Percentiles rank a stretch among this genome's conserved stretches.
Evolutionary conservation across 2,888 invertebrate genomes (phyloP).

Genomic region (Cepaea hortensis): DNA sequence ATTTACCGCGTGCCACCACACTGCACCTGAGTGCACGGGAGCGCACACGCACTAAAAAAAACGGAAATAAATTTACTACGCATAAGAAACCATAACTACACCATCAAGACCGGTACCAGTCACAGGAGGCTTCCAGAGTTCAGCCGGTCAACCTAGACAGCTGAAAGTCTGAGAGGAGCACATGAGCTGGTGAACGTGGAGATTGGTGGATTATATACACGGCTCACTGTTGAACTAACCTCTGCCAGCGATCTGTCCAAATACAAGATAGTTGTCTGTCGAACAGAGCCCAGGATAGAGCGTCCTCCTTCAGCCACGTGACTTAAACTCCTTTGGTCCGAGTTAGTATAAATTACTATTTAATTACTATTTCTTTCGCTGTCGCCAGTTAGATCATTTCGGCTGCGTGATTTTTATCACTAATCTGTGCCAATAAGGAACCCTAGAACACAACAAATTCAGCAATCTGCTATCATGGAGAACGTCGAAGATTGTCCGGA

Average conservation of each 20-base stretch:
- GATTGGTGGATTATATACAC: neutral
- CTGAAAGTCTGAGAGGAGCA: neutral
- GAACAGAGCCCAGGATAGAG: too few species aligned
- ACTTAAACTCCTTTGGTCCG: too few species aligned
- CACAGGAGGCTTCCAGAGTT: neutral
- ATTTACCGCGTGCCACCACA: too few species aligned
- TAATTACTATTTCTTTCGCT: too few species aligned
- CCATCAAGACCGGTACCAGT: neutral
- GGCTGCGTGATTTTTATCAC: neutral
- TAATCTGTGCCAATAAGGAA: neutral
- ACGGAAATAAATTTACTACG: neutral
- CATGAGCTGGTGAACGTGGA: neutral
- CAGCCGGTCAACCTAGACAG: neutral
- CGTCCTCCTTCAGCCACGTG: too few species aligned
- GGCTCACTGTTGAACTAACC: neutral
- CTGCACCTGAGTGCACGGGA: neutral
- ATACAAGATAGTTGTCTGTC: too few species aligned
- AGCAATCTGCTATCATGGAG: neutral
- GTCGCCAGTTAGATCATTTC: too few species aligned
- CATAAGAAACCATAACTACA: conserved; percentile 22
- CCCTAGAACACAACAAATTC: neutral
- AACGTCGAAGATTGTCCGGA: neutral
- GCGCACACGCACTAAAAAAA: neutral
- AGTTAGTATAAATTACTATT: too few species aligned
- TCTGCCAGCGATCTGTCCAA: too few species aligned